Evolutionary conservation across 2,888 invertebrate genomes (phyloP), one percentile per base, ranked within the genome.

Genomic region (Marasmarcha lunaedactyla): DNA sequence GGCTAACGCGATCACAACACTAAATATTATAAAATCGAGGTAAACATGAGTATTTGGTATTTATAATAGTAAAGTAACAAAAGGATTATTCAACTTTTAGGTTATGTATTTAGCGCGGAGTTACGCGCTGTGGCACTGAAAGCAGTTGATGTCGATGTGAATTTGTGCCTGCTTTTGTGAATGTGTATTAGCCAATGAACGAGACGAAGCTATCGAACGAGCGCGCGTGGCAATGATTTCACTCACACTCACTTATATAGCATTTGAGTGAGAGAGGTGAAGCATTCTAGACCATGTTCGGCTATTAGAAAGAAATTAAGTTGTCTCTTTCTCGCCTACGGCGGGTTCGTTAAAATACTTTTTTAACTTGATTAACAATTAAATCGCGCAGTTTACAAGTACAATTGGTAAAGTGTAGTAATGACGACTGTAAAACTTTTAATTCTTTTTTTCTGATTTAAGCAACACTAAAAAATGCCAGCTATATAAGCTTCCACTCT

Each of bases 81-180:
- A 55, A 66, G 57, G 59, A 49, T 65, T 66, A 63, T 60, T 63
- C 56, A 63, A 71, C 58, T 71, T 79, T 69, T 70, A 81, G 83
- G 83, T 83, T 83, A 83, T 73, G 69, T 69, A 65, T 72, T 67
- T 63, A 73, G 76, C 79, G 77, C 78, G 72, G 68, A 71, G 69
- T 60, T 71, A 79, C 81, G 81, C 81, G 79, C 78, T 76, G 63
- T 77, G 71, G 61, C 70, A 78, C 79, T 78, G 76, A 69, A 74
- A 76, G 71, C 78, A 72, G 73, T 77, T 77, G 66, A 70, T 74
- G 77, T 72, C 77, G 79, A 73, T 78, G 78, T 83, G 79, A 30
- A 30, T 30, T 20, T 20, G 20, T 20, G 20, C 20, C 20, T 20
- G 20, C 20, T 20, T 7, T 20, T 30, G 30, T 30, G 30, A 30